Evolutionary conservation across 2,888 invertebrate genomes (phyloP).

Genomic region (Thelaira solivaga): DNA sequence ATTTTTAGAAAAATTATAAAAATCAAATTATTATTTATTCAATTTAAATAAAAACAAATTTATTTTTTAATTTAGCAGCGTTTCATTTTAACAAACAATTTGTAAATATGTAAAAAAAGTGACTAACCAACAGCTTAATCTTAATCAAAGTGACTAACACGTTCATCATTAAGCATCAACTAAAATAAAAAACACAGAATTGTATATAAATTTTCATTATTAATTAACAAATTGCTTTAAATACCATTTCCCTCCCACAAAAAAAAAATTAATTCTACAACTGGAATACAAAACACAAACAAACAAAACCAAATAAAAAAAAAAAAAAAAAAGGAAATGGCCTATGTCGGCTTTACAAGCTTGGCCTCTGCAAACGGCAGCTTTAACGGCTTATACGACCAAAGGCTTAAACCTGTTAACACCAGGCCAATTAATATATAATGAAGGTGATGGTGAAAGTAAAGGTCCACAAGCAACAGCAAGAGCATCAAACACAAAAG

Average conservation of each 20-base stretch:
- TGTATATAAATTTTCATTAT: constrained; percentile 66
- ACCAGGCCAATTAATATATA: constrained; percentile 7
- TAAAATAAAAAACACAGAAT: constrained; percentile 16
- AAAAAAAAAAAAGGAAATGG: constrained; percentile 65
- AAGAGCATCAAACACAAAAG: neutral
- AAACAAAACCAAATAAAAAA: constrained; percentile 1
- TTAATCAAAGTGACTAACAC: constrained; percentile 11
- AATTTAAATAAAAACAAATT: constrained; percentile 6
- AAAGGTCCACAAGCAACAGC: neutral
- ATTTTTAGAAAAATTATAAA: too few relatives aligned
- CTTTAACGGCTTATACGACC: constrained; percentile 33
- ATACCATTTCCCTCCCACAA: constrained; percentile 62
- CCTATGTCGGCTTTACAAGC: constrained; percentile 70
- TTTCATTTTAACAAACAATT: constrained; percentile 10
- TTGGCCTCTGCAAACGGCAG: constrained; percentile 69
- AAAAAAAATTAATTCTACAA: too few relatives aligned
- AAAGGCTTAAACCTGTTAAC: constrained; percentile 42
- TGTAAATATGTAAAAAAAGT: constrained; percentile 35
- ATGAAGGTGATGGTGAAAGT: neutral
- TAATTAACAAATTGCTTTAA: constrained; percentile 61
- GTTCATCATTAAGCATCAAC: constrained; percentile 5
- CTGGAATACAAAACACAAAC: too few relatives aligned
- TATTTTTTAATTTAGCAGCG: neutral
- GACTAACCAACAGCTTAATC: constrained; percentile 30
- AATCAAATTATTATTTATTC: neutral